Evolutionary conservation across 2,113 vertebrate genomes (phyloP).

Genomic region (Petromus typicus): DNA sequence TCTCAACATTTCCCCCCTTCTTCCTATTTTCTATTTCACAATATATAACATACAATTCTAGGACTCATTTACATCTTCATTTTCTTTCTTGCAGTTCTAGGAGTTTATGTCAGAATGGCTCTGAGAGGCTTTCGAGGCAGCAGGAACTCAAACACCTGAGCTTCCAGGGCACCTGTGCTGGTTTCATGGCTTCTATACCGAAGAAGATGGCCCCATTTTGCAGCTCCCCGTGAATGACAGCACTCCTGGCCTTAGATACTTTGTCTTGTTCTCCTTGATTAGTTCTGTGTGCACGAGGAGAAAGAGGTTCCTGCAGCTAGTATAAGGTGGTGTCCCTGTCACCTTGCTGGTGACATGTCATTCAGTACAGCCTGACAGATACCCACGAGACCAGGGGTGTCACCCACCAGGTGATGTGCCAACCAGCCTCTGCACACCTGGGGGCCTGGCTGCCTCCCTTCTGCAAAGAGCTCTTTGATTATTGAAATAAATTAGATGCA

Average conservation of each 20-base stretch:
- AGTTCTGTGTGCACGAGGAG: background rate
- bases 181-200: background rate
- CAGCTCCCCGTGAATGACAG: background rate
- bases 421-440: background rate
- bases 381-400: background rate
- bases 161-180: accelerated
- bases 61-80: no score
- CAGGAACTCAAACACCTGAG: background rate
- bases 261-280: background rate
- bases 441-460: background rate
- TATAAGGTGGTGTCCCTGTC: no score
- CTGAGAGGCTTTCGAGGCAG: background rate
- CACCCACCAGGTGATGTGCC: background rate
- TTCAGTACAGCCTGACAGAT: background rate
- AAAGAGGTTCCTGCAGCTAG: background rate
- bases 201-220: accelerated
- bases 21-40: no score
- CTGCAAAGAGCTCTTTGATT: background rate
- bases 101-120: no score
- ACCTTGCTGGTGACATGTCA: background rate
- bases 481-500: constrained; percentile 64
- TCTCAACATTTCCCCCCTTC: no score
- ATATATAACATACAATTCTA: no score
- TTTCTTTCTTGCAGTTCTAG: background rate
- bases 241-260: accelerated